Conservation (phyloP, 1,140 invertebrate genomes). For the Magallana ariakensis region DNA sequence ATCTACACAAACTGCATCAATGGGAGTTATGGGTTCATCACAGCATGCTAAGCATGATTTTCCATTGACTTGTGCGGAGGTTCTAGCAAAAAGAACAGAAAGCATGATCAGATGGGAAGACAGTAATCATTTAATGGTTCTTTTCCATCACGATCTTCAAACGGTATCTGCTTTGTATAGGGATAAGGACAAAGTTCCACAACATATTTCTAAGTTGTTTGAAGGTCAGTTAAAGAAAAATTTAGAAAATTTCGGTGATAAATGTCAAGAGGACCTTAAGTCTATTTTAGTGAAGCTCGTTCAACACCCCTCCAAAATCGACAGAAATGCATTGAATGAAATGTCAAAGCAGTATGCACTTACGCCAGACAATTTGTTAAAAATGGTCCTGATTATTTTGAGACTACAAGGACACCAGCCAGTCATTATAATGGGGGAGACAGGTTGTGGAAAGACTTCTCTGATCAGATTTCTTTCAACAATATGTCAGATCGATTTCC, state of each 20-base stretch:
- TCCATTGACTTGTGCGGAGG: not conserved
- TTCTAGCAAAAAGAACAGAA: constrained; percentile 48
- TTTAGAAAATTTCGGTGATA: constrained; percentile 49
- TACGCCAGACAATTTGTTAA: constrained; percentile 64
- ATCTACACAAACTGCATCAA: constrained; percentile 41
- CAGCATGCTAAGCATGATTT: not conserved
- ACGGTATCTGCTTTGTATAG: constrained; percentile 64
- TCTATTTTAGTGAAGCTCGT: constrained; percentile 55
- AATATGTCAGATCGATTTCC: constrained; percentile 53
- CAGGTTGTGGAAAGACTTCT: constrained; percentile 67
- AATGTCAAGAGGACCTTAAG: constrained; percentile 52
- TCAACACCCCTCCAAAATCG: constrained; percentile 17
- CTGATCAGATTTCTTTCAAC: constrained; percentile 61
- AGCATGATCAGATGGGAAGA: constrained; percentile 68
- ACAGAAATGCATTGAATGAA: not conserved
- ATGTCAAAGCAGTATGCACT: constrained; percentile 61
- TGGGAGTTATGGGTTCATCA: not conserved
- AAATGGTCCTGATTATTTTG: constrained; percentile 62
- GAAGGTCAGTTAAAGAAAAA: constrained; percentile 62
- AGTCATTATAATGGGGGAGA: constrained; percentile 63
- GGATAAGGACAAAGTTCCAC: constrained; percentile 52
- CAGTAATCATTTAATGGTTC: constrained; percentile 64
- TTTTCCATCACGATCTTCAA: constrained; percentile 67
- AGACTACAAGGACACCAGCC: constrained; percentile 55
- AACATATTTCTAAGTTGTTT: constrained; percentile 56